Conservation (phyloP, 1,140 invertebrate genomes). For the Agraylea sexmaculata region DNA sequence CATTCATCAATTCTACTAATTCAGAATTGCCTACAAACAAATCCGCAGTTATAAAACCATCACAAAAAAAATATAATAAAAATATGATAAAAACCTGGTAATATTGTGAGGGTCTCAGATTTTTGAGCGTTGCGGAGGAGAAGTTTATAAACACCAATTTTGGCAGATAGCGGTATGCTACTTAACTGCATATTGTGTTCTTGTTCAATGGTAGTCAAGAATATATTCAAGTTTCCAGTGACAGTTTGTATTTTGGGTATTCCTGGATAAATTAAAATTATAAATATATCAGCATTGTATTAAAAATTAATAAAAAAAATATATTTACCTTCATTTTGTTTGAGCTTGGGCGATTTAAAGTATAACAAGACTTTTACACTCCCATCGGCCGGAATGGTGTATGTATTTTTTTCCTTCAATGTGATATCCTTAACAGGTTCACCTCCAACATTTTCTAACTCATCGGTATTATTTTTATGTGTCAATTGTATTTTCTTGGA, state of each 20-base stretch:
- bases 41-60: background rate
- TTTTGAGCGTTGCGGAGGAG: constrained; percentile 16
- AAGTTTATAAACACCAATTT: constrained; percentile 13
- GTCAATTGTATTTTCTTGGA: constrained; percentile 7
- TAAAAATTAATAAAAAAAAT: constrained; percentile 8
- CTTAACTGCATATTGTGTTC: constrained; percentile 6
- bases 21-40: constrained; percentile 13
- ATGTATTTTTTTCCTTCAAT: constrained; percentile 4
- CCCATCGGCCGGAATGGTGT: constrained; percentile 9
- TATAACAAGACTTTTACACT: constrained; percentile 14
- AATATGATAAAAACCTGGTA: constrained; percentile 10
- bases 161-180: constrained; percentile 4
- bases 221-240: constrained; percentile 14
- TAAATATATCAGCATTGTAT: constrained; percentile 2
- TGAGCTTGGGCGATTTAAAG: constrained; percentile 12
- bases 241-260: constrained; percentile 6
- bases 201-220: background rate
- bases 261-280: constrained; percentile 7
- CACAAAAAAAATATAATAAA: background rate
- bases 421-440: background rate
- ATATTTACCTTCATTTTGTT: constrained; percentile 9
- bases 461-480: constrained; percentile 1
- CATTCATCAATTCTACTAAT: constrained; percentile 18
- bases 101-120: constrained; percentile 11
- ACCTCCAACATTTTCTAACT: background rate